Evolutionary conservation across 2,797 vertebrate species (phyloP).

Genomic region (Podarcis lilfordi): DNA sequence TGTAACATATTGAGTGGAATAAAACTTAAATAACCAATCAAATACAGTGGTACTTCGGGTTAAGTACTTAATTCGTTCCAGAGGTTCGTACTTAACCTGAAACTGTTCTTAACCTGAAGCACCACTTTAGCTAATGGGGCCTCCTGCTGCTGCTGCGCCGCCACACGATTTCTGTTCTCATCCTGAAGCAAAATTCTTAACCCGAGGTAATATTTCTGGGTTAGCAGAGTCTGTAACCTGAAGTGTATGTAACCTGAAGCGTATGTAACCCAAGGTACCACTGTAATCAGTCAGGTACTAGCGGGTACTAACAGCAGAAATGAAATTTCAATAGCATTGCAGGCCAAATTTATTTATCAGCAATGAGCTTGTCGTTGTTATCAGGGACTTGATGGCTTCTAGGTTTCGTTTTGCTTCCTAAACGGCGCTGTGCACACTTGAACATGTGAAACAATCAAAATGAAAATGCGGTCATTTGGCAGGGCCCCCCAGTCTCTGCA

Average conservation of each 20-base stretch:
- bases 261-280: no score
- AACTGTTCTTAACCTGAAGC: no score
- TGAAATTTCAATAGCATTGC: conserved; percentile 34
- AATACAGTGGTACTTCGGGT: background rate
- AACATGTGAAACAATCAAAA: conserved; percentile 50
- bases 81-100: no score
- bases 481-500: conserved; percentile 37
- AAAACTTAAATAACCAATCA: background rate
- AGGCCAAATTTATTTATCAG: conserved; percentile 58
- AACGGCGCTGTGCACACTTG: conserved; percentile 45
- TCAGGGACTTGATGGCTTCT: conserved; percentile 53
- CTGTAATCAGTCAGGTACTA: conserved; percentile 22
- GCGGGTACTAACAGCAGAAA: conserved; percentile 48
- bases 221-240: no score
- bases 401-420: conserved; percentile 60
- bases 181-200: no score
- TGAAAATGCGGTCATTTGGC: conserved; percentile 50
- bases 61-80: no score
- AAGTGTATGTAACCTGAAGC: no score
- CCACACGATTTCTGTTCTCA: no score
- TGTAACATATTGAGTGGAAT: no score
- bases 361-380: conserved; percentile 40
- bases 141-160: no score
- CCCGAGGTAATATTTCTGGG: no score
- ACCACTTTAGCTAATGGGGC: no score